Conservation (phyloP, 2,113 vertebrate species). For the Sceloporus tristichus region DNA sequence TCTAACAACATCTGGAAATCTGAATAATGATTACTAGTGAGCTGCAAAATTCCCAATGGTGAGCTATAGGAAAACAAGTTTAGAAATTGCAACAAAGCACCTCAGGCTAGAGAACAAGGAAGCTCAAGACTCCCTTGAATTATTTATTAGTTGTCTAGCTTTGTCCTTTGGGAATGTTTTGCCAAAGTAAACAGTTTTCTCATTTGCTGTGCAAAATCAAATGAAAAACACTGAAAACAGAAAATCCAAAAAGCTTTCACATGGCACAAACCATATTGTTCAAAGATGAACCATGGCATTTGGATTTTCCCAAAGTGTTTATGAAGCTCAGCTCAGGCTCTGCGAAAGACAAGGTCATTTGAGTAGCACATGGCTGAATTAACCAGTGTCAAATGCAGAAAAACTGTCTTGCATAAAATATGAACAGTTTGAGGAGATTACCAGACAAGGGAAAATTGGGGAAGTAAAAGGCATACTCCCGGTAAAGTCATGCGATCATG, state of each 20-base stretch:
- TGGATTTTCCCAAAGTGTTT: background rate
- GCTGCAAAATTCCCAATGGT: too few relatives aligned
- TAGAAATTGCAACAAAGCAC: conserved; percentile 1
- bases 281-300: background rate
- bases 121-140: background rate
- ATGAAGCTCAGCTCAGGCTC: background rate
- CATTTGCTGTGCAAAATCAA: background rate
- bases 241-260: background rate
- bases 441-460: too few relatives aligned
- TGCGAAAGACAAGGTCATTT: background rate
- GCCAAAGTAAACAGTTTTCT: background rate
- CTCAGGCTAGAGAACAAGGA: background rate
- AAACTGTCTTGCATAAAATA: background rate
- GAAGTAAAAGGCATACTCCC: too few relatives aligned
- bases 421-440: too few relatives aligned
- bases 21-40: too few relatives aligned
- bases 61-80: background rate
- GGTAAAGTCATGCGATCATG: too few relatives aligned
- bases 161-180: background rate
- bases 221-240: background rate
- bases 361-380: background rate
- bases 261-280: background rate
- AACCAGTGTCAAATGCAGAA: background rate
- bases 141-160: background rate
- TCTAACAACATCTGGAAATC: too few relatives aligned